Base-by-base conservation (phyloP, 2,888 invertebrate species). In the Cremastobaeus sp. region DNA sequence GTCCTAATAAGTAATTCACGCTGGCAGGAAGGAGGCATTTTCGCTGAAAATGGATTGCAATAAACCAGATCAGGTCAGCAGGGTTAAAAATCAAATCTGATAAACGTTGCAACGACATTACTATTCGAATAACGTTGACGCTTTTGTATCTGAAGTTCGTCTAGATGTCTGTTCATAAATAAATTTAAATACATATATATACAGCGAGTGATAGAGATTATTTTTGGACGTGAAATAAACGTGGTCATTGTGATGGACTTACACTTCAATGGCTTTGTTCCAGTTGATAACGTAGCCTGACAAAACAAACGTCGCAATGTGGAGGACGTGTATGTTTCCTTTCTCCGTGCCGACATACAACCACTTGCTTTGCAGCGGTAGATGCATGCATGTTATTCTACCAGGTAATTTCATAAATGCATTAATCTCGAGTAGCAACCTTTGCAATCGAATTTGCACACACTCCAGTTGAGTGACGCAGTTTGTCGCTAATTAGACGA, bases 181-280 rank as follows among this genome's bases (percentile, higher is more conserved):
- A n/a, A n/a, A n/a, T n/a, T n/a, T 34, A 43, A 21, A 17, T 43
- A 3, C 20, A 11, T 4, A 15, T 37, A 1, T 2, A 28, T 5
- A 12, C 35, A 9, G 18, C 32, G 11, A 14, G n/a, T 30, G 11
- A 17, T 25, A 9, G 17, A 14, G 11, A 57, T 48, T 66, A 66
- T 66, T 66, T 66, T 66, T 32, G 55, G 48, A 48, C 28, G 32
- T 32, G 12, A 69, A 60, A 55, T 55, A 43, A 54, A 47, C 25
- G 43, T 34, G 45, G 18, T 45, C 25, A 65, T 54, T 45, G 45
- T 65, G 59, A 54, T 45, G 37, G 69, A 95, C 96, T 95, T 90
- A 99, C 98, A 98, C 92, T 93, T 99, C 99, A 89, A 99, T 99
- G 84, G 98, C 97, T 91, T 99, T 99, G 91, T 99, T 99, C 99